Evolutionary conservation across 2,888 invertebrate species (phyloP), one percentile per base, ranked within the genome.

Genomic region (Cordilura impudica): DNA sequence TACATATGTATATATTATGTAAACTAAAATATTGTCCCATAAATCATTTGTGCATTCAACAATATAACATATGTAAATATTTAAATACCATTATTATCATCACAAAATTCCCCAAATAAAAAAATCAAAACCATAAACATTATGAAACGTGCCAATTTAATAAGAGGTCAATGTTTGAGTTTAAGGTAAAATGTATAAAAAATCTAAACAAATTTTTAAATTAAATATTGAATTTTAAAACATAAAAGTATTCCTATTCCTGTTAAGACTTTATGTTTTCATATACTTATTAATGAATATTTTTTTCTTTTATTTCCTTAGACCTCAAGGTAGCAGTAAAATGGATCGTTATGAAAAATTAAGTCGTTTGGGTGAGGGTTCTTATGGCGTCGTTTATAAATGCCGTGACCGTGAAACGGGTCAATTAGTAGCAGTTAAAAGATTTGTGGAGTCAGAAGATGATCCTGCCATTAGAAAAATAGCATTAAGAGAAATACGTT

Each of bases 331-430:
- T 83, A 95, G 95, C 88, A 94, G 95, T 90, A 93, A 94, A 86
- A 97, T 97, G 97, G 97, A 97, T 91, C 93, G 96, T 65, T 98
- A 98, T 91, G 98, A 98, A 91, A 97, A 98, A 90, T 92, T 98
- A 69, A 95, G 95, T 75, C 95, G 98, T 86, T 93, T 98, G 61
- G 98, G 98, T 82, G 98, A 98, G 91, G 98, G 88, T 60, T 88
- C 89, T 49, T 89, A 89, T 69, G 88, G 88, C 2, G 94, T 98
- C 85, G 98, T 98, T 82, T 97, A 98, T 91, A 98, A 98, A 90
- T 98, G 98, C 90, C 94, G 96, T 71, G 97, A 98, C 91, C 93
- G 97, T 77, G 98, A 98, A 87, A 97, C 96, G 1, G 97, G 98
- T 16, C 96, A 97, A 87, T 92, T 98, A 75, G 98, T 98, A 47